Conservation (phyloP, 1,140 invertebrate genomes). For the Tetramorium simillimum region DNA sequence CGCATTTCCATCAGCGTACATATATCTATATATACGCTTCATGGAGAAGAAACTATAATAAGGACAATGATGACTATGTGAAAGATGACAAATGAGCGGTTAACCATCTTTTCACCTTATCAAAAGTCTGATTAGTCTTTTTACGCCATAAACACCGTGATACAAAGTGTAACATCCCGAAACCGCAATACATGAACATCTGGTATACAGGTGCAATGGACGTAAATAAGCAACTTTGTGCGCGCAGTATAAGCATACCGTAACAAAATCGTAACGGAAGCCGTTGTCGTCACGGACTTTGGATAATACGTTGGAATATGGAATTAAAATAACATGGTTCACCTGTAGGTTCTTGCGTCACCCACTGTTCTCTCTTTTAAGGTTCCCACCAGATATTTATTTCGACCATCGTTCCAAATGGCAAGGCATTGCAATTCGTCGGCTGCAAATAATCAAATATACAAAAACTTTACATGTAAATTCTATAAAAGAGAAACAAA, state of each 20-base stretch:
- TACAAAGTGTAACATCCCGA: conserved; percentile 8
- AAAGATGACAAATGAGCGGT: conserved; percentile 45
- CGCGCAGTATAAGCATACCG: not conserved
- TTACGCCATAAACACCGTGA: not conserved
- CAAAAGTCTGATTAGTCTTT: not conserved
- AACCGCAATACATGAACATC: conserved; percentile 25
- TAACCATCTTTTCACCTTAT: conserved; percentile 49
- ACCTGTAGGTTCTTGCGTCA: conserved; percentile 88
- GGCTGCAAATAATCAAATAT: conserved; percentile 83
- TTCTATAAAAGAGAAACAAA: not conserved
- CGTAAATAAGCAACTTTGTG: conserved; percentile 4
- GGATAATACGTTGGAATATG: not conserved
- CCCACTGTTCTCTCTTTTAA: conserved; percentile 82
- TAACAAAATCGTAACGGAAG: conserved; percentile 24
- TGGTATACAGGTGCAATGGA: conserved; percentile 11
- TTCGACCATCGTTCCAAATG: conserved; percentile 88
- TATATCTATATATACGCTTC: not conserved
- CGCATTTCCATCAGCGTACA: not conserved
- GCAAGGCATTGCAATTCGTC: conserved; percentile 89
- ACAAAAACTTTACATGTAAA: conserved; percentile 1
- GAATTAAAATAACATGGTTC: conserved; percentile 22
- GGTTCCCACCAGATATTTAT: conserved; percentile 87
- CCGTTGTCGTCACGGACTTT: not conserved
- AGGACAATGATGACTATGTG: not conserved
- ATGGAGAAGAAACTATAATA: not conserved